Conservation (phyloP, 1,140 invertebrate genomes). For the Zaprionus ornatus region DNA sequence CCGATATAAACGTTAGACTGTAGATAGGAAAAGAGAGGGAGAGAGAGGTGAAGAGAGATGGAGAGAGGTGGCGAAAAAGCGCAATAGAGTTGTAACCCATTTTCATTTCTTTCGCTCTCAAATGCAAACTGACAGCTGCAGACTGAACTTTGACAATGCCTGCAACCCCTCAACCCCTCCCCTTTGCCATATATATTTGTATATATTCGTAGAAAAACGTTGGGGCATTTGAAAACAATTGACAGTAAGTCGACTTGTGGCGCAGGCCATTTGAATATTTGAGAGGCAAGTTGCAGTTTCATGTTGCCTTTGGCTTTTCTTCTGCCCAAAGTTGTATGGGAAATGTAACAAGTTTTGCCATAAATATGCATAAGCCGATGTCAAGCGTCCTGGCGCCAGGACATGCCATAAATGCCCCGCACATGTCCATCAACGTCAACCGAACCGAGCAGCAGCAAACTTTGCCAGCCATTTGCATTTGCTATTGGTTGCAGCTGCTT, state of each 20-base stretch:
- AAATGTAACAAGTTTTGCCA: constrained; percentile 62
- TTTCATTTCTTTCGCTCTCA: constrained; percentile 43
- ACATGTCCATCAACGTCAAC: constrained; percentile 64
- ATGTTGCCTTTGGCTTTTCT: constrained; percentile 36
- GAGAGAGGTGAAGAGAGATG: background rate
- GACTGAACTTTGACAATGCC: constrained; percentile 42
- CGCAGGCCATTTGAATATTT: background rate
- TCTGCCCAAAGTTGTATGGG: constrained; percentile 59
- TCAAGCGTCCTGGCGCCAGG: constrained; percentile 54
- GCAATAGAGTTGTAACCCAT: constrained; percentile 13
- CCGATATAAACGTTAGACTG: background rate
- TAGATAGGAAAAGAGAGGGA: background rate
- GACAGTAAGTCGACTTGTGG: constrained; percentile 46
- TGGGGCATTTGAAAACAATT: constrained; percentile 52
- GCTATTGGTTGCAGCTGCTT: constrained; percentile 15
- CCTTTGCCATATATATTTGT: background rate
- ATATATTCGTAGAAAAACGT: background rate
- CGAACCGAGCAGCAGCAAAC: constrained; percentile 16
- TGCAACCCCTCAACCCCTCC: background rate
- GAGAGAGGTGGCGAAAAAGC: no score
- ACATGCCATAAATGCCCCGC: constrained; percentile 62
- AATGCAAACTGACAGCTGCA: constrained; percentile 54
- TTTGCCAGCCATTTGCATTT: constrained; percentile 60
- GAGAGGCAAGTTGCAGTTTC: background rate
- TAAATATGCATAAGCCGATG: constrained; percentile 75